Evolutionary conservation across 2,888 invertebrate genomes (phyloP).

Genomic region (Megaustenia siamemsis): DNA sequence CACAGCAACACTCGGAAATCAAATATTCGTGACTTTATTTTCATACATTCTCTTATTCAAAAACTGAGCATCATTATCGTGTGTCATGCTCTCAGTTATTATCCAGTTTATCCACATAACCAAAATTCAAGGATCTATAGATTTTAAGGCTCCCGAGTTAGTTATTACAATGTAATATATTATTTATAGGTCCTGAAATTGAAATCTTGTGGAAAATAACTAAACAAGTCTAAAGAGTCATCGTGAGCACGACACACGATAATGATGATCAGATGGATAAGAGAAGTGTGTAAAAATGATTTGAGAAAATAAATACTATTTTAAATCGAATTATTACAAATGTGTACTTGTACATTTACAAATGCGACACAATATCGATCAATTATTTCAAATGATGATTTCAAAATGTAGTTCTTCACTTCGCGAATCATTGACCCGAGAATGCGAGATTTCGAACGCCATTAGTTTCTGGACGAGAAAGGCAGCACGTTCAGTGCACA

Average conservation of each 20-base stretch:
- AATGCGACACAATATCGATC: neutral
- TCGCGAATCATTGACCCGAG: neutral
- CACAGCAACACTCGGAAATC: too few relatives aligned
- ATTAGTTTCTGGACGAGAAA: constrained; percentile 42
- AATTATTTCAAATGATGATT: neutral
- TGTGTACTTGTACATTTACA: neutral
- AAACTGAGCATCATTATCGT: neutral
- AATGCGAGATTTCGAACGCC: constrained; percentile 48
- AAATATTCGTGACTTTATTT: too few relatives aligned
- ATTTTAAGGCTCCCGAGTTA: too few relatives aligned
- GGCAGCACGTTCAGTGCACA: constrained; percentile 31
- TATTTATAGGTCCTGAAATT: too few relatives aligned
- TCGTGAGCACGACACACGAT: neutral
- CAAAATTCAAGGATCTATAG: too few relatives aligned
- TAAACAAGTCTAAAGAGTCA: too few relatives aligned
- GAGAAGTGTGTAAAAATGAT: neutral
- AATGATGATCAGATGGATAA: neutral
- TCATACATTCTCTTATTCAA: neutral
- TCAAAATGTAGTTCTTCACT: neutral
- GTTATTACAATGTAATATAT: too few relatives aligned
- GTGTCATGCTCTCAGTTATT: too few relatives aligned
- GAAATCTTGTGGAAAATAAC: too few relatives aligned
- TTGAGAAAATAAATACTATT: neutral
- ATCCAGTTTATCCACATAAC: too few relatives aligned
- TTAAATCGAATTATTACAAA: neutral